These are phyloP conservation scores for Embidobia sp. DNA, from an alignment of 2,888 invertebrate species.

Conservation along the genomic window DNA sequence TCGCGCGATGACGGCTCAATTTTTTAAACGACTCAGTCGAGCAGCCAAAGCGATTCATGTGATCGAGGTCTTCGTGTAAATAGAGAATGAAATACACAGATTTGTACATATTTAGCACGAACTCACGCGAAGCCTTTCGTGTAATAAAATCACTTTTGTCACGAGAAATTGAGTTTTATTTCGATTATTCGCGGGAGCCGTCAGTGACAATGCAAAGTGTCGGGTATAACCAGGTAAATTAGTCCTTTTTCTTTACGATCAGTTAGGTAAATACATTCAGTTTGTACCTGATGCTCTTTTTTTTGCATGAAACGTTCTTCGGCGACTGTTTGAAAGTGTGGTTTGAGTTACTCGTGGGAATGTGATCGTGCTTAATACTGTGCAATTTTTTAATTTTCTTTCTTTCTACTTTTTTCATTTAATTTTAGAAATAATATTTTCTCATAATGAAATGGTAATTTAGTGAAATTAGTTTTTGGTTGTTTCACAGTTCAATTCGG, in stretches of 20 bases:
- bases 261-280: conserved; percentile 45
- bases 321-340: neutral
- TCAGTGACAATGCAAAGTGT: conserved; percentile 69
- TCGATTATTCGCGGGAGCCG: conserved; percentile 70
- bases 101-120: conserved; percentile 59
- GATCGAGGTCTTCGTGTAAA: conserved; percentile 19
- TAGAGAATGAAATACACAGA: conserved; percentile 26
- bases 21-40: no score
- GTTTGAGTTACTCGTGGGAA: conserved; percentile 21
- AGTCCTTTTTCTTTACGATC: conserved; percentile 17
- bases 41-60: conserved; percentile 22
- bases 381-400: conserved; percentile 25
- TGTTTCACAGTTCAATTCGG: no score
- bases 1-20: no score
- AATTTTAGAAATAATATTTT: no score
- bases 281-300: conserved; percentile 21
- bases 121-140: conserved; percentile 34
- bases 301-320: conserved; percentile 17
- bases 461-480: no score
- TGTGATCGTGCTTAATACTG: conserved; percentile 37
- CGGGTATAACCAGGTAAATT: conserved; percentile 65
- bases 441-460: no score
- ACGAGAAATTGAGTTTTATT: conserved; percentile 72
- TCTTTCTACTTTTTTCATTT: no score
- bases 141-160: conserved; percentile 53